Base-by-base conservation (phyloP, 2,113 vertebrate genomes). In the Psephotus haematonotus region DNA sequence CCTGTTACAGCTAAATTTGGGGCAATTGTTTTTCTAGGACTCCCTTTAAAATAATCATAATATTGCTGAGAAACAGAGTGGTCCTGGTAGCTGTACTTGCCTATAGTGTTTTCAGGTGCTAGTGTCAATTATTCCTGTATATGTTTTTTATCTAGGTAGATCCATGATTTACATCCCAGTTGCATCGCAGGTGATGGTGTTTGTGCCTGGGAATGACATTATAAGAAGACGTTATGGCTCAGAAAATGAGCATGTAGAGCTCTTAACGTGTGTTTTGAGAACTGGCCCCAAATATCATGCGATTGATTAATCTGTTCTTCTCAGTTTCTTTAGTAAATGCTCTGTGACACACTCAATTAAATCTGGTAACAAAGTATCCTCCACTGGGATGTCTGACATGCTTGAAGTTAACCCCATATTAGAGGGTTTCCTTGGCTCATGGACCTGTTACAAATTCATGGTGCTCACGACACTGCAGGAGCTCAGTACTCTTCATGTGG, bases 301-400 rank as follows among this genome's bases (percentile, higher is more conserved):
- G 57, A 35, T 43, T 65, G 81, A 86, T 83, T 92, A 67, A 90
- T 86, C 55, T 88, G n/a, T 28, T 59, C 68, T 63, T 92, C 87
- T 85, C 41, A 24, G 35, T 86, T 94, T 94, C 85, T 90, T 92
- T 70, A 86, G 68, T 75, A 95, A 93, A 78, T 86, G 50, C 47
- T 60, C 76, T 75, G 52, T 93, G 72, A 71, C 64, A 88, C 19
- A 59, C 43, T 83, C 82, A 82, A 19, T 93, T 95, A 92, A 84
- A 81, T 68, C 72, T 59, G 41, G 7, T 84, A 84, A 75, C 84
- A 83, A 88, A 94, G 57, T 28, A 50, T 41, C 43, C 43, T 92
- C 33, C 53, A 33, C 25, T 69, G 87, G 78, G 87, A 70, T 62
- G 17, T 53, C 43, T 90, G 76, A 70, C 17, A 22, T 15, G 29